These are phyloP conservation scores for Cacatua alba DNA, from an alignment of 2,113 vertebrate species.

Conservation along the genomic window DNA sequence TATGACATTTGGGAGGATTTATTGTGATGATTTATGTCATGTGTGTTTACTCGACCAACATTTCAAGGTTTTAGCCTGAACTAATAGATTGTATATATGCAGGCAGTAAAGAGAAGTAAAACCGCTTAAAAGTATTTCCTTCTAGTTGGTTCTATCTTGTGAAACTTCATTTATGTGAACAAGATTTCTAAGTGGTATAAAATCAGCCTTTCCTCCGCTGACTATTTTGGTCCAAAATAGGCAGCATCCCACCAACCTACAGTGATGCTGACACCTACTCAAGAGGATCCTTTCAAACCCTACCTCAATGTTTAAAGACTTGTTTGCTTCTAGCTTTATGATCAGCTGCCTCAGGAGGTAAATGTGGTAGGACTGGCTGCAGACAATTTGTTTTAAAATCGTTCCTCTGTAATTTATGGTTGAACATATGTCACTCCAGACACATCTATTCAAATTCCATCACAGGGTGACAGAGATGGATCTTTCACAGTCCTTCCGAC, in stretches of 20 bases:
- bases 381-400: slow-evolving; percentile 50
- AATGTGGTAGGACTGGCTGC: slow-evolving; percentile 4
- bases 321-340: slow-evolving; percentile 39
- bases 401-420: slow-evolving; percentile 31
- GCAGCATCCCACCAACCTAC: not conserved
- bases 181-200: not conserved
- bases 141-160: not conserved
- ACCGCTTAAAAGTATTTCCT: not conserved
- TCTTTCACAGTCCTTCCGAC: not conserved
- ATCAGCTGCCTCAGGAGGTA: slow-evolving; percentile 30
- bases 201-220: not conserved
- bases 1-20: slow-evolving; percentile 48
- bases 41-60: not conserved
- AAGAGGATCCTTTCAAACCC: not conserved
- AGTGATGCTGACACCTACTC: not conserved
- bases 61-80: slow-evolving; percentile 29
- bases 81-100: not conserved
- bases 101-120: slow-evolving; percentile 16
- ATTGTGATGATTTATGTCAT: slow-evolving; percentile 58
- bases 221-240: not conserved
- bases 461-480: not conserved
- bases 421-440: slow-evolving; percentile 38
- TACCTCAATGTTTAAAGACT: not conserved
- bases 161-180: not conserved
- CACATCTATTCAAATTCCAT: slow-evolving; percentile 50